phyloP scores from a whole-genome alignment of 2,888 invertebrate species.

The Leptopilina myrica region DNA sequence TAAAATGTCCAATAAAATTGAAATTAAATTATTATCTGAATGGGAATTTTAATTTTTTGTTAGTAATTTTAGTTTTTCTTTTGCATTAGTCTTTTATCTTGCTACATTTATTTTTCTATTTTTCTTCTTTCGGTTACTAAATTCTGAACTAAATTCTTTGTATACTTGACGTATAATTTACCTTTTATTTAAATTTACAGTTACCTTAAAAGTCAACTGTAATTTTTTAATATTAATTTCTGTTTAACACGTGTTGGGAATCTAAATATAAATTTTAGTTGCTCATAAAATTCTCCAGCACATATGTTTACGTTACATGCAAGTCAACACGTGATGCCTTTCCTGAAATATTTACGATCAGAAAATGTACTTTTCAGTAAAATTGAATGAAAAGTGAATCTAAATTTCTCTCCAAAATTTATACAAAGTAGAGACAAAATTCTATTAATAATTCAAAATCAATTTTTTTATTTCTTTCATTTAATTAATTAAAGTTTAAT shows the following conservation, averaged over 20 bases:
- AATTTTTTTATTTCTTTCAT: no score
- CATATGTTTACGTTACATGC: conserved; percentile 25
- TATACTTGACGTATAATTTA: neutral
- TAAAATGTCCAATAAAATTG: no score
- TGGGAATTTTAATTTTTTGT: no score
- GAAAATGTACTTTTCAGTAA: neutral
- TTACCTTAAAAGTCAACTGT: neutral
- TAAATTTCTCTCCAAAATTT: neutral
- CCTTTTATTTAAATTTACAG: no score
- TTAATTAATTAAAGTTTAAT: no score
- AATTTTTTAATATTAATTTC: neutral
- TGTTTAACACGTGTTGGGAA: neutral
- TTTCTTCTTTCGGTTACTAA: neutral
- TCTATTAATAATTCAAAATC: no score
- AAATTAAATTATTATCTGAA: no score
- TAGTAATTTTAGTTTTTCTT: neutral
- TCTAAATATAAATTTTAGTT: conserved; percentile 35
- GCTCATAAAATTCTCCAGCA: conserved; percentile 23
- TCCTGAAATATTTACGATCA: conserved; percentile 44
- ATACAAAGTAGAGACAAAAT: neutral
- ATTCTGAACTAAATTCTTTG: neutral
- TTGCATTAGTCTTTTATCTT: neutral
- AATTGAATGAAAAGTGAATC: conserved; percentile 8
- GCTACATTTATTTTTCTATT: neutral
- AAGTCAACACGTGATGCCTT: conserved; percentile 42